Evolutionary conservation across 2,797 vertebrate genomes (phyloP), one percentile per base, ranked within the genome.

Genomic region (Mallotus villosus): DNA sequence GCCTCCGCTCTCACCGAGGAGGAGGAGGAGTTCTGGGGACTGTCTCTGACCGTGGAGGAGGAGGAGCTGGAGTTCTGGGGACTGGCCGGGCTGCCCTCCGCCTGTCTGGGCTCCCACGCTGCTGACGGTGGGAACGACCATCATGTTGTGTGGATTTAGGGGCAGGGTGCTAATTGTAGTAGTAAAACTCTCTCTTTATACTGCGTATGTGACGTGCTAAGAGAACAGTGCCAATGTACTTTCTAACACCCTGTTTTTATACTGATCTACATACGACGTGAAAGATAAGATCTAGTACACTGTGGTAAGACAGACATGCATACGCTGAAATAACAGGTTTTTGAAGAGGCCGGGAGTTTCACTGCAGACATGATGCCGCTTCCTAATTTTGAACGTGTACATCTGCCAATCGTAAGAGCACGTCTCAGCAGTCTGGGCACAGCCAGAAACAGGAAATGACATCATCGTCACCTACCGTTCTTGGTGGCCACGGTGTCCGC

Each of bases 21-120:
- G 63, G 91, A 89, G 3, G 87, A 91, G 34, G 34, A 88, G 80
- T 92, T 94, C 49, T 90, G 92, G 62, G 89, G 91, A n/a, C n/a
- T n/a, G n/a, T n/a, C 87, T 91, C 92, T 92, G 73, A 92, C 72
- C 7, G 92, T 92, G 17, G 92, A 92, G 17, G 92, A 90, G 63
- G 87, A 91, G 41, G 27, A 29, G 59, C 84, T 85, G 71, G 41
- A 88, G 80, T 92, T 94, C 51, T 90, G 92, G 62, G 89, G 91
- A 88, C 92, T 91, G 81, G 83, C 82, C 9, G 90, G 85, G 29
- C 75, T 89, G 17, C 88, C 86, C 7, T 93, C 87, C 0, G 85
- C 79, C 59, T 90, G 91, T 82, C 94, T 95, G 70, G 90, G 88
- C 82, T 95, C 93, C 94, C 94, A 95, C 0, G 85, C 82, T 91